A percentile compares a stretch with the other conserved stretches of the same genome.
Conservation (phyloP, 2,113 vertebrate genomes). For the Megalops atlanticus region DNA sequence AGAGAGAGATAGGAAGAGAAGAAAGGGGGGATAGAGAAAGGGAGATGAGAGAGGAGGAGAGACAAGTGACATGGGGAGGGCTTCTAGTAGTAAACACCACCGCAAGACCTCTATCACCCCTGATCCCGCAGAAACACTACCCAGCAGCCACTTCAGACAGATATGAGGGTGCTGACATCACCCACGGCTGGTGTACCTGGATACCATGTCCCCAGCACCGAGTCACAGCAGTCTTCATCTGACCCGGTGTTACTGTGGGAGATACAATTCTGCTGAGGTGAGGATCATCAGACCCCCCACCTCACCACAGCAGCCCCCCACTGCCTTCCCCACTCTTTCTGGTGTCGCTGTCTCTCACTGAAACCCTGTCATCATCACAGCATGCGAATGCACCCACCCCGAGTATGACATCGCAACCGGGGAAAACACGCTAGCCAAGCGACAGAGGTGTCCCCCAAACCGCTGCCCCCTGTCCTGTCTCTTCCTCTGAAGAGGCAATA, state of each 20-base stretch:
- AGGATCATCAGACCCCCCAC: not conserved
- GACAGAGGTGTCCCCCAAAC: too few relatives aligned
- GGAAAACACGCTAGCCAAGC: too few relatives aligned
- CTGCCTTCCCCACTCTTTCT: not conserved
- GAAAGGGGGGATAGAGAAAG: too few relatives aligned
- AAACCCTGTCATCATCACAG: not conserved
- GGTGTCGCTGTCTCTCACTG: not conserved
- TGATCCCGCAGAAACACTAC: constrained; percentile 6
- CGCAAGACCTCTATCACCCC: not conserved
- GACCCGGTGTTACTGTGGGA: not conserved
- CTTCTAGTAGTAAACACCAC: too few relatives aligned
- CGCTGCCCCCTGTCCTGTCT: not conserved
- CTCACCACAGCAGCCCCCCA: not conserved
- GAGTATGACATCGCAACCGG: too few relatives aligned
- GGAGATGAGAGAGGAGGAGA: not conserved
- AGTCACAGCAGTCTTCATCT: not conserved
- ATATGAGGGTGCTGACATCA: not conserved
- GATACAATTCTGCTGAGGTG: constrained; percentile 15
- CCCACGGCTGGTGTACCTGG: not conserved
- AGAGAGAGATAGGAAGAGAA: not conserved
- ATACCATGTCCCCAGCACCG: not conserved
- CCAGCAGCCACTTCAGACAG: not conserved
- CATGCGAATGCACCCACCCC: not conserved
- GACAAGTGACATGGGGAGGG: not conserved
- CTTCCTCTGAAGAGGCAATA: not conserved